Evolutionary conservation across 64 coral and sea anemone species (phyloP), one percentile per base, ranked within the genome.

Genomic region (Trachythela sp.): DNA sequence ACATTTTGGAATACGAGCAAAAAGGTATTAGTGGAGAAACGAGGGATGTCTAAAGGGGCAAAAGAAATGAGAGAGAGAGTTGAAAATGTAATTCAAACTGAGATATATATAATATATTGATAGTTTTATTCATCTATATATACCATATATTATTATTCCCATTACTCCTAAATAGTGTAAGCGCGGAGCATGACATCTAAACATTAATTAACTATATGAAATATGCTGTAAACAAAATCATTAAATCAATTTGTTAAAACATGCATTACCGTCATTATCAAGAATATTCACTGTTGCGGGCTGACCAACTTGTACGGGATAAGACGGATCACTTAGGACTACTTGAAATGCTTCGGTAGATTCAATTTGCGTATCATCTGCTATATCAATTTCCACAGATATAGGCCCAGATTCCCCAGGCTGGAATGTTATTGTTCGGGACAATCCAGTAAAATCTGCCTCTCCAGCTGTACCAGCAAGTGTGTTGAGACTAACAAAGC

Each of bases 401-500:
- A 37, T 8, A 6, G 75, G 75, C 8, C 75, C 75, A 15, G 75
- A 35, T 37, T 80, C 75, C 3, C 75, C 75, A 36, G 75, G 75
- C 4, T 13, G 31, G 35, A 80, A 36, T 17, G 37, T 37, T 34
- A 80, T 29, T 0, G 2, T 39, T 80, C 30, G 8, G 13, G 75
- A 37, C 33, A 39, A 11, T 37, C 37, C 75, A 35, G 37, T 39
- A 37, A 80, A 80, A 18, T 80, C 75, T 17, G 33, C 30, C 30
- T 15, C 0, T 35, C 37, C 37, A 18, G 75, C 75, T 67, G 86
- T 88, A 33, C 86, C 86, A 64, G 54, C n/a, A 37, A 20, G 33
- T 59, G 86, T 88, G 54, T 45, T 40, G 54, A 88, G 18, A 40
- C 86, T 88, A 40, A 39, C 39, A 88, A 70, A 64, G 26, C 8